Percentiles rank a stretch among this genome's conserved stretches.
These are phyloP conservation scores for Papilio glaucus DNA, from an alignment of 1,140 invertebrate species.

Conservation along the genomic window DNA sequence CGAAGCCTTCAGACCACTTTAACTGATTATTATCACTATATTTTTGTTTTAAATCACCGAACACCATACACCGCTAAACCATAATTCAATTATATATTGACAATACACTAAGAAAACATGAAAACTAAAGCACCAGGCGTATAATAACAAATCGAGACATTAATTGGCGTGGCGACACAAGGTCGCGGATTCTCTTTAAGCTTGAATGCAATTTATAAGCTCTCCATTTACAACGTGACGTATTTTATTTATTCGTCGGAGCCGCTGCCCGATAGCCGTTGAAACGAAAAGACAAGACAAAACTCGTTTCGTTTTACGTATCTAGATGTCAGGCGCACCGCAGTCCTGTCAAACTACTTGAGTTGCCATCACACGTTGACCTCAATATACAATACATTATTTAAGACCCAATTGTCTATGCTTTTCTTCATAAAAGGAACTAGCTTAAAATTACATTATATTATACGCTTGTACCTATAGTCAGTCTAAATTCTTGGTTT, in stretches of 20 bases:
- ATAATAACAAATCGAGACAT: slow-evolving; percentile 60
- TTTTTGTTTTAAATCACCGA: slow-evolving; percentile 48
- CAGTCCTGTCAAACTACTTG: slow-evolving; percentile 26
- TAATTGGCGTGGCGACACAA: slow-evolving; percentile 58
- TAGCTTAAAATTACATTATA: no score
- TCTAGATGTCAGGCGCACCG: slow-evolving; percentile 37
- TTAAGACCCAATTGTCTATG: slow-evolving; percentile 46
- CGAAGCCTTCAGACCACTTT: slow-evolving; percentile 52
- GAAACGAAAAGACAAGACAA: slow-evolving; percentile 39
- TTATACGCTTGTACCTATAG: no score
- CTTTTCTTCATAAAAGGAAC: not conserved
- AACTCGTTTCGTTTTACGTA: slow-evolving; percentile 42
- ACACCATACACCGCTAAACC: slow-evolving; percentile 47
- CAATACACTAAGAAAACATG: slow-evolving; percentile 57
- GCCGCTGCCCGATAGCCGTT: slow-evolving; percentile 41
- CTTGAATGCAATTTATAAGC: slow-evolving; percentile 60
- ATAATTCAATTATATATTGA: slow-evolving; percentile 44
- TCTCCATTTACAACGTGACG: slow-evolving; percentile 63
- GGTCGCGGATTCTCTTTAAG: slow-evolving; percentile 60
- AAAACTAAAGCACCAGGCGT: slow-evolving; percentile 75
- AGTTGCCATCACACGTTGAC: slow-evolving; percentile 38
- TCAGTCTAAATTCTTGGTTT: no score
- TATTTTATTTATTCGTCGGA: slow-evolving; percentile 63
- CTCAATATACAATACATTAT: slow-evolving; percentile 20
- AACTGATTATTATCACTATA: slow-evolving; percentile 52